Evolutionary conservation across 1,140 invertebrate genomes (phyloP).

Genomic region (Tetragonula clypearis): DNA sequence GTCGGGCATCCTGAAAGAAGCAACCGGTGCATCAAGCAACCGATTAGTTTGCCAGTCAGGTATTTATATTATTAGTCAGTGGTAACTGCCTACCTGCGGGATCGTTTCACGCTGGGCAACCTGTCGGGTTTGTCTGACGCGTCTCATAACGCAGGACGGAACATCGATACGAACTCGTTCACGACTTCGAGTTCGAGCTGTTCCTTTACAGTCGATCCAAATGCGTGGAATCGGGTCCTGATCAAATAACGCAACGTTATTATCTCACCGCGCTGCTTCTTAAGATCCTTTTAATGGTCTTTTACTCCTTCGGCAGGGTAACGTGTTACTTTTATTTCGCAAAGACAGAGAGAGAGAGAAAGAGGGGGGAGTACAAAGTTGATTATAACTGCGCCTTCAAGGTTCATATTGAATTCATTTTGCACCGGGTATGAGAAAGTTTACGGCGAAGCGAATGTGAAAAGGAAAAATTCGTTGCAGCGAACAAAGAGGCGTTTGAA

Average conservation of each 20-base stretch:
- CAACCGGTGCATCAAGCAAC: constrained; percentile 3
- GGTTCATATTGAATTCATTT: neutral
- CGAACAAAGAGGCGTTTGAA: neutral
- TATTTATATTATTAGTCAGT: constrained; percentile 44
- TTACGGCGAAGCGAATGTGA: neutral
- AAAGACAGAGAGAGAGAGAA: no score
- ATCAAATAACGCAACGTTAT: constrained; percentile 32
- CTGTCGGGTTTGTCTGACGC: constrained; percentile 27
- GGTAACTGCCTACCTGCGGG: constrained; percentile 26
- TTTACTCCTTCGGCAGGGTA: neutral
- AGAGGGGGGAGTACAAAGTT: neutral
- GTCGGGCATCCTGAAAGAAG: neutral
- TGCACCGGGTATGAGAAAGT: no score
- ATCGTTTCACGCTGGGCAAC: constrained; percentile 28
- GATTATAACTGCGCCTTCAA: neutral
- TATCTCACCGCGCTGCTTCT: neutral
- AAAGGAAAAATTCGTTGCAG: no score
- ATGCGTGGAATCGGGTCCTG: neutral
- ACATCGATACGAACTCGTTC: constrained; percentile 17
- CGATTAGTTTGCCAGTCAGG: constrained; percentile 23
- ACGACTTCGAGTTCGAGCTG: neutral
- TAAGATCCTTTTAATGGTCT: neutral
- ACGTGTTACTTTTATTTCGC: neutral
- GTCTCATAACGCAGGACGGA: constrained; percentile 28
- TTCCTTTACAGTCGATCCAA: neutral